phyloP scores from a whole-genome alignment of 2,888 invertebrate species.

The Epinotia ramella region DNA sequence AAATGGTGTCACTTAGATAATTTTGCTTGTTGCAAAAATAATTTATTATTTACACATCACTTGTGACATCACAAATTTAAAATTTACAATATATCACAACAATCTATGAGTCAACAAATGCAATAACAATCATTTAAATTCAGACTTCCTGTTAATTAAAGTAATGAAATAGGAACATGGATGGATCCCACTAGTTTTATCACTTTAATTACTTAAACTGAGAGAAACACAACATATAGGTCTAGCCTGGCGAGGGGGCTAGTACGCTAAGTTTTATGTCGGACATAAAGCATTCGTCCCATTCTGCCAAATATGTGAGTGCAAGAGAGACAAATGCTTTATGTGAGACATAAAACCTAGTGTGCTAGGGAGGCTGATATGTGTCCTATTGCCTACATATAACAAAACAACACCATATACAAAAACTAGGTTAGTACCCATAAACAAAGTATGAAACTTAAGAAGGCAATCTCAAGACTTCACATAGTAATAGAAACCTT shows the following conservation, averaged over 20 bases:
- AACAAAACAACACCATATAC: constrained; percentile 19
- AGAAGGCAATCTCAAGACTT: constrained; percentile 23
- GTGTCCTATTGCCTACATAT: constrained; percentile 46
- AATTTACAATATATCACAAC: constrained; percentile 47
- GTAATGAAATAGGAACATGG: constrained; percentile 35
- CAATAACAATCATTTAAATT: constrained; percentile 42
- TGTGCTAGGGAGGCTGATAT: too few relatives aligned
- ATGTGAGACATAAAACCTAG: too few relatives aligned
- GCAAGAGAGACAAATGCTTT: too few relatives aligned
- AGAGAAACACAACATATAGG: constrained; percentile 37
- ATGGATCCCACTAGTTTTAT: constrained; percentile 31
- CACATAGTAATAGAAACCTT: not conserved
- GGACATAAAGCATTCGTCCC: too few relatives aligned
- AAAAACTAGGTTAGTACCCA: constrained; percentile 14
- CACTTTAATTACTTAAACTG: constrained; percentile 40
- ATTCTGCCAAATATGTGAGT: too few relatives aligned
- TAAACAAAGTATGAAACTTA: not conserved
- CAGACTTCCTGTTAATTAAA: constrained; percentile 30
- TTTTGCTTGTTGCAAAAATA: constrained; percentile 55
- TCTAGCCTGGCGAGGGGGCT: constrained; percentile 46
- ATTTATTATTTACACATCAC: constrained; percentile 55
- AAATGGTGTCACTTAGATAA: constrained; percentile 45
- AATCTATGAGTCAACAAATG: constrained; percentile 43
- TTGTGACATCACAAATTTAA: constrained; percentile 48
- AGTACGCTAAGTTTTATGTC: too few relatives aligned